Evolutionary conservation across 2,113 vertebrate species (phyloP).

Genomic region (Nesogale talazaci): DNA sequence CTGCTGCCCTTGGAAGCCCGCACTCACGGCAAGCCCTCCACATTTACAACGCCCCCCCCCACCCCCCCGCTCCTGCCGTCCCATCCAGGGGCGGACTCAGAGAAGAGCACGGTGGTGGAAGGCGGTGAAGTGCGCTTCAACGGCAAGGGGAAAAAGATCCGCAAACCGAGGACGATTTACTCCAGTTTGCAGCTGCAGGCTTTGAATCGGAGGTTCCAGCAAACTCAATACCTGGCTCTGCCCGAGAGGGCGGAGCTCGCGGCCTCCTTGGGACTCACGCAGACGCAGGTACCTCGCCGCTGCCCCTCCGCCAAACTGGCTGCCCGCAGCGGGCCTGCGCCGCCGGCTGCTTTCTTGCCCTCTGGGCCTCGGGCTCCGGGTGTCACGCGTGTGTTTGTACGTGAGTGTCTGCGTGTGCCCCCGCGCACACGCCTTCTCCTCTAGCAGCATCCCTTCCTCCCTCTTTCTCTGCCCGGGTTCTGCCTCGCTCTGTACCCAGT

Average conservation of each 20-base stretch:
- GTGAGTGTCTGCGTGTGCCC: neutral
- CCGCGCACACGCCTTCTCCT: neutral
- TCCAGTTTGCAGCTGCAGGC: conserved; percentile 99
- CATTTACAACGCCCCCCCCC: neutral
- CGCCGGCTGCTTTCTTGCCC: neutral
- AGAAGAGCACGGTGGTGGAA: conserved; percentile 99
- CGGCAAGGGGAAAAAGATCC: conserved; percentile 99
- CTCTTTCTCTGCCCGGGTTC: neutral
- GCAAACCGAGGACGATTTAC: conserved; percentile 99
- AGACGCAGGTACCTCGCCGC: conserved; percentile 93
- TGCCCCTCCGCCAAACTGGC: conserved; percentile 37
- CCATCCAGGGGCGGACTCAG: conserved; percentile 90
- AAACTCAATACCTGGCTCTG: conserved; percentile 98
- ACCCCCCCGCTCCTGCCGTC: conserved; percentile 70
- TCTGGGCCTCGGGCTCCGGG: neutral
- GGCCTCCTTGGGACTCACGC: conserved; percentile 98
- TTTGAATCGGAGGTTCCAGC: conserved; percentile 98
- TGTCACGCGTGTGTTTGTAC: neutral
- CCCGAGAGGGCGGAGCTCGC: conserved; percentile 98
- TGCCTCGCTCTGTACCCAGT: neutral
- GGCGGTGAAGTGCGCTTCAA: conserved; percentile 99
- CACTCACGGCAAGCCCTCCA: conserved; percentile 6
- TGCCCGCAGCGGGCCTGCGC: neutral
- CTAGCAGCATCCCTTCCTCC: neutral
- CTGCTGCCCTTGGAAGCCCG: conserved; percentile 64